Conservation (phyloP, 1,140 invertebrate species). For the Drosophila sp. region DNA sequence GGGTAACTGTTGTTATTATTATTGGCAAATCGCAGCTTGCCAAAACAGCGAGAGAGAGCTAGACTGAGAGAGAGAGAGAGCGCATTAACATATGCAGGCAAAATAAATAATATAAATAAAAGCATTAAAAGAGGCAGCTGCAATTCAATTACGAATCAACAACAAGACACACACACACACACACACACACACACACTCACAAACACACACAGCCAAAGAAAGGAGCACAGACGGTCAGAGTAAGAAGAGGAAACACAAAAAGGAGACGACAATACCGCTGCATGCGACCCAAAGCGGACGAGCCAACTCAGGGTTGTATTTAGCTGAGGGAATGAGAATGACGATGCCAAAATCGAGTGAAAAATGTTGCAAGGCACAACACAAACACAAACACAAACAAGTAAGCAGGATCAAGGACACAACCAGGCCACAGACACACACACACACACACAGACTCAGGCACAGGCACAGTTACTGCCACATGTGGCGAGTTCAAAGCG, state of each 20-base stretch:
- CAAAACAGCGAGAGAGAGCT: neutral
- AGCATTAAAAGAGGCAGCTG: constrained; percentile 76
- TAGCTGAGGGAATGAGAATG: constrained; percentile 40
- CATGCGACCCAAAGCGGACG: constrained; percentile 32
- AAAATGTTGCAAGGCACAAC: constrained; percentile 50
- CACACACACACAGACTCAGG: too few species aligned
- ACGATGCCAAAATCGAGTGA: constrained; percentile 45
- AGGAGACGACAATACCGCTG: constrained; percentile 58
- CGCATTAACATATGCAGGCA: constrained; percentile 34
- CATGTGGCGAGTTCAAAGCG: constrained; percentile 21
- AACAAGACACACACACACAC: constrained; percentile 41
- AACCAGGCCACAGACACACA: constrained; percentile 7
- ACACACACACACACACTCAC: constrained; percentile 29
- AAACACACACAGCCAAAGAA: constrained; percentile 37
- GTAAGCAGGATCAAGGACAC: constrained; percentile 79
- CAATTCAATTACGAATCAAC: constrained; percentile 69
- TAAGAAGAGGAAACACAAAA: constrained; percentile 65
- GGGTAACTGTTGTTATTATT: constrained; percentile 42
- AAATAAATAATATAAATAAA: constrained; percentile 55
- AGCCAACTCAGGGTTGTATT: constrained; percentile 42
- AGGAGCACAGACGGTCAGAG: constrained; percentile 37
- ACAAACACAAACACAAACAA: constrained; percentile 63
- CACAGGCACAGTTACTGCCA: neutral
- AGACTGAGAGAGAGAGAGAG: neutral
- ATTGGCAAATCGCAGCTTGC: constrained; percentile 24